Evolutionary conservation across 2,888 invertebrate species (phyloP), one percentile per base, ranked within the genome.

Genomic region (Callosobruchus maculatus): DNA sequence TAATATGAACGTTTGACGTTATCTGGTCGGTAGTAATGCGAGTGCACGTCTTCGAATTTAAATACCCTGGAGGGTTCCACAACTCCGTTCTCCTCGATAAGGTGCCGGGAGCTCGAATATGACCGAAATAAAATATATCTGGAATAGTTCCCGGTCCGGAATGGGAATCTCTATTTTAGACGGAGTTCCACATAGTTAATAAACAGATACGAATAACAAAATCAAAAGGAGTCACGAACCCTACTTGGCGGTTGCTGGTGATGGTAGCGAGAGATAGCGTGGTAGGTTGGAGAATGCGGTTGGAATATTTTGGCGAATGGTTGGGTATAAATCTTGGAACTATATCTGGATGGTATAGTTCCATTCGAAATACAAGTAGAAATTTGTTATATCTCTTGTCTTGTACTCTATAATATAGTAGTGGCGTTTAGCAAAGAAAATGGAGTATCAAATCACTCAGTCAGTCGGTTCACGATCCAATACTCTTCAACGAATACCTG

Each of bases 1-100:
- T 83, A 84, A 84, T 83, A 83, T 82, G 82, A 83, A 83, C 83
- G 81, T 82, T 84, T 85, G 85, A 85, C 85, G 84, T 85, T 85
- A 86, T 86, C 86, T 80, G 82, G 80, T 80, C 81, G 81, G 82
- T 82, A 81, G 84, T 83, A 84, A 82, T 82, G 83, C 83, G 80
- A 84, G 83, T 82, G 83, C 84, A 84, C 84, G 85, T 85, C 85
- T 85, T 85, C 83, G 84, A 81, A 83, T 85, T 85, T 84, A 84
- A 85, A 85, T 85, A 84, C 85, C 85, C 84, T 74, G 72, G 85
- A 84, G 85, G 84, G 84, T 82, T 83, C 81, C 71, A 9, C 21
- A 68, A 68, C 68, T 68, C 68, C 68, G 21, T 21, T 22, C 78
- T 80, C 80, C 78, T 82, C 83, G 85, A 86, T 85, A 85, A 85